Percentiles rank a stretch among this genome's conserved stretches.
phyloP scores from a whole-genome alignment of 2,888 invertebrate species.

The Phyto melanocephala region DNA sequence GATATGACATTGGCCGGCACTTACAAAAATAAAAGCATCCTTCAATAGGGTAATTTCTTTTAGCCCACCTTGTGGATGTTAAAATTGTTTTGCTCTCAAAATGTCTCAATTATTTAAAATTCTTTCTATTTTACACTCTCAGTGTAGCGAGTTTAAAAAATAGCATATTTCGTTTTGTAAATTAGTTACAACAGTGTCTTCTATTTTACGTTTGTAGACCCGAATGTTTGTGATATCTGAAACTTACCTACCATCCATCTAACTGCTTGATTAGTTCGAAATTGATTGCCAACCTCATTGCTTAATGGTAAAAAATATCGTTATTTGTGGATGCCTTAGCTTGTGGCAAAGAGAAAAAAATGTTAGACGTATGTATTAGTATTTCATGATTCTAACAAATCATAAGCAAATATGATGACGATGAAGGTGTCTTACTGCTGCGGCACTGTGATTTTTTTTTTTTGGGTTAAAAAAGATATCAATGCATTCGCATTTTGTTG shows the following conservation, averaged over 20 bases:
- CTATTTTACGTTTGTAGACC: no score
- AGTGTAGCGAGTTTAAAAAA: no score
- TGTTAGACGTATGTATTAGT: neutral
- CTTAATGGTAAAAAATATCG: neutral
- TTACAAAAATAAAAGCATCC: no score
- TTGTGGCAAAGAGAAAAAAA: neutral
- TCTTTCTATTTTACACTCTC: no score
- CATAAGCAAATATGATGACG: conserved; percentile 39
- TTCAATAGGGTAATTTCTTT: no score
- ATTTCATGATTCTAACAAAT: conserved; percentile 58
- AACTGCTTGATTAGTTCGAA: conserved; percentile 46
- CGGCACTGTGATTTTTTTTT: neutral
- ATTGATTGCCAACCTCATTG: conserved; percentile 42
- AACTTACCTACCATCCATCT: neutral
- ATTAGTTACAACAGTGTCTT: no score
- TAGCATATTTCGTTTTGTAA: no score
- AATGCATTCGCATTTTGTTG: conserved; percentile 49
- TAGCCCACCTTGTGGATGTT: no score
- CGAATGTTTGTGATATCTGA: no score
- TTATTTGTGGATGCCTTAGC: conserved; percentile 25
- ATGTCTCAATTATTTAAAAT: no score
- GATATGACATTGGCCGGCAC: no score
- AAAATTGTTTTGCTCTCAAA: no score
- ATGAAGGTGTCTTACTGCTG: conserved; percentile 50
- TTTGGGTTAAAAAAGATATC: conserved; percentile 37